phyloP scores from a whole-genome alignment of 2,797 vertebrate species.

The Gastrophryne carolinensis region DNA sequence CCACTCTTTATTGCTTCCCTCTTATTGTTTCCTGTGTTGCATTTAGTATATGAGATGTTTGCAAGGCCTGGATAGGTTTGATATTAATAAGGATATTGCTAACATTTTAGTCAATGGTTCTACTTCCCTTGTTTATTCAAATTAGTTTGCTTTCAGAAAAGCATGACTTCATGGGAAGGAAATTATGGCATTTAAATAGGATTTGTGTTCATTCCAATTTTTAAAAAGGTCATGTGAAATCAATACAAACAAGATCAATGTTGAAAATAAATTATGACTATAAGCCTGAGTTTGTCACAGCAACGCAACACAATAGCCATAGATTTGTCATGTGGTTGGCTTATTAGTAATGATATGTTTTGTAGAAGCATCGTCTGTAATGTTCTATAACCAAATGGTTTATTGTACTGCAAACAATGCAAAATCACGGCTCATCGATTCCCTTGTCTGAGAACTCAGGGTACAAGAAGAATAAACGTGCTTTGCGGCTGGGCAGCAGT shows the following conservation, averaged over 20 bases:
- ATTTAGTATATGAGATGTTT: conserved; percentile 22
- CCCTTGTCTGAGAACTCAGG: neutral
- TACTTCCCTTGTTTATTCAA: conserved; percentile 19
- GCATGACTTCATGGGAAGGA: conserved; percentile 11
- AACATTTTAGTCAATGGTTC: conserved; percentile 38
- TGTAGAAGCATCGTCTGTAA: conserved; percentile 33
- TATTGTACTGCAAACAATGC: neutral
- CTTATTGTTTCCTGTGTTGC: conserved; percentile 11
- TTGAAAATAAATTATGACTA: conserved; percentile 53
- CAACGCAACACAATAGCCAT: conserved; percentile 40
- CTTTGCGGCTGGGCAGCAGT: too few relatives aligned
- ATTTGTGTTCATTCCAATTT: conserved; percentile 50
- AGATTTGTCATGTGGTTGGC: conserved; percentile 34
- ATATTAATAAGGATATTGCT: conserved; percentile 15
- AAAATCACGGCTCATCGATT: neutral
- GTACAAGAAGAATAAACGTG: too few relatives aligned
- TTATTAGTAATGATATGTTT: conserved; percentile 53
- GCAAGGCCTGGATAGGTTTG: neutral
- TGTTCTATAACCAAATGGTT: conserved; percentile 36
- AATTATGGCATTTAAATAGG: conserved; percentile 51
- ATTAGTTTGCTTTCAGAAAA: conserved; percentile 41
- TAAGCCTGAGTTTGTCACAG: neutral
- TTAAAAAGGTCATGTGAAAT: conserved; percentile 61
- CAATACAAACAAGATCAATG: conserved; percentile 60
- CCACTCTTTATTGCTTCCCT: neutral